Percentiles rank a stretch among this genome's conserved stretches.
These are phyloP conservation scores for Danaus plexippus DNA, from an alignment of 1,140 invertebrate genomes.

Conservation along the genomic window DNA sequence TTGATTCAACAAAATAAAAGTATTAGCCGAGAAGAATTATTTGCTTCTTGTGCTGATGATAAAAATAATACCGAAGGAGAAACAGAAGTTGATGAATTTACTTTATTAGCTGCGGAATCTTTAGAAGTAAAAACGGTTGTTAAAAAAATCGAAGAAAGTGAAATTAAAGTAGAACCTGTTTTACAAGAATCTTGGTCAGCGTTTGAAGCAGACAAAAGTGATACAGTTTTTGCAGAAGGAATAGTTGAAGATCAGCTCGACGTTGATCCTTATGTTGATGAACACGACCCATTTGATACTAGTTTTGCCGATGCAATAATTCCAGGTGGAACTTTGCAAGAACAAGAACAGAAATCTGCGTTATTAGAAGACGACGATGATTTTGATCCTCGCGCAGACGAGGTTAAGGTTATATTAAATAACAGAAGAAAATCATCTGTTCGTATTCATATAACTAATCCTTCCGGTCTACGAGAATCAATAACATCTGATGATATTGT, in stretches of 20 bases:
- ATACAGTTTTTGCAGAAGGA: conserved; percentile 85
- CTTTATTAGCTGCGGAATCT: conserved; percentile 81
- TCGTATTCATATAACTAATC: conserved; percentile 73
- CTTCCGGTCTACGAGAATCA: conserved; percentile 66
- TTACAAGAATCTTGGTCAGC: conserved; percentile 74
- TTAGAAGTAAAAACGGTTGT: conserved; percentile 72
- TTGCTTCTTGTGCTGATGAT: conserved; percentile 23
- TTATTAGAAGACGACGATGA: conserved; percentile 76
- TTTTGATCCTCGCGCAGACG: conserved; percentile 78
- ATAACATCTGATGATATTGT: conserved; percentile 65
- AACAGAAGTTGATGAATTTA: conserved; percentile 82
- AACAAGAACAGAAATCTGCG: conserved; percentile 74
- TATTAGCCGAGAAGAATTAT: conserved; percentile 35
- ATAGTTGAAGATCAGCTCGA: conserved; percentile 73
- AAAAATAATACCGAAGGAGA: conserved; percentile 63
- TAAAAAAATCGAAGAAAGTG: conserved; percentile 43
- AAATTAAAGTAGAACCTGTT: conserved; percentile 58
- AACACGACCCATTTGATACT: conserved; percentile 88
- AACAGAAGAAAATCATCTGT: conserved; percentile 72
- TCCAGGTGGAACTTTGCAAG: conserved; percentile 56
- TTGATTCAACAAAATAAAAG: conserved; percentile 64
- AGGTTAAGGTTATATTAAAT: conserved; percentile 64
- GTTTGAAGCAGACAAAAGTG: conserved; percentile 84
- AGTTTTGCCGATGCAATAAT: conserved; percentile 85
- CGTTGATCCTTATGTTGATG: conserved; percentile 55